Conservation (phyloP, 2,888 invertebrate genomes). For the Malthinus flaveolus region DNA sequence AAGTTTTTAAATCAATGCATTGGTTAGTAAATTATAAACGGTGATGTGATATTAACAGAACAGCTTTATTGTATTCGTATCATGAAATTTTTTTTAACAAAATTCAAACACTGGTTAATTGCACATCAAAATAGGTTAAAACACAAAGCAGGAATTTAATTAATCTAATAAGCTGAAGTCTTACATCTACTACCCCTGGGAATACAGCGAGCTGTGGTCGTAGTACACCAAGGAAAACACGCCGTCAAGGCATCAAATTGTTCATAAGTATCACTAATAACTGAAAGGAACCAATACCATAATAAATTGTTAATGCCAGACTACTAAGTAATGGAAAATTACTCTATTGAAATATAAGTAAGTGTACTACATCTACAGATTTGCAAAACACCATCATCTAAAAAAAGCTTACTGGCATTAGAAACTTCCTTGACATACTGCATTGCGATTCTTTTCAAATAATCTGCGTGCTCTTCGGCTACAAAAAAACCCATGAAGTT, state of each 20-base stretch:
- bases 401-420: conserved; percentile 64
- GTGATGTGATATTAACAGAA: not conserved
- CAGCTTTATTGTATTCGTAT: not conserved
- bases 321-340: conserved; percentile 23
- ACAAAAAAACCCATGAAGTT: conserved; percentile 93
- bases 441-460: conserved; percentile 76
- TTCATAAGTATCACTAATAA: conserved; percentile 73
- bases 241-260: conserved; percentile 75
- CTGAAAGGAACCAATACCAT: conserved; percentile 59
- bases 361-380: not conserved
- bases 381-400: too few species aligned
- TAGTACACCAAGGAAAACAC: conserved; percentile 76
- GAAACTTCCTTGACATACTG: conserved; percentile 82
- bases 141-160: not conserved
- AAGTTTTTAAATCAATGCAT: not conserved
- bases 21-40: conserved; percentile 3
- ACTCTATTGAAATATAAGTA: conserved; percentile 16
- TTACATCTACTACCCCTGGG: conserved; percentile 67
- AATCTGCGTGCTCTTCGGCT: conserved; percentile 78
- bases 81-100: too few species aligned
- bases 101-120: too few species aligned
- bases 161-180: conserved; percentile 37
- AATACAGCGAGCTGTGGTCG: conserved; percentile 64
- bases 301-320: conserved; percentile 25
- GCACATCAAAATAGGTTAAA: too few species aligned